Evolutionary conservation across 1,140 invertebrate species (phyloP).

Genomic region (Drosophila malerkotliana): DNA sequence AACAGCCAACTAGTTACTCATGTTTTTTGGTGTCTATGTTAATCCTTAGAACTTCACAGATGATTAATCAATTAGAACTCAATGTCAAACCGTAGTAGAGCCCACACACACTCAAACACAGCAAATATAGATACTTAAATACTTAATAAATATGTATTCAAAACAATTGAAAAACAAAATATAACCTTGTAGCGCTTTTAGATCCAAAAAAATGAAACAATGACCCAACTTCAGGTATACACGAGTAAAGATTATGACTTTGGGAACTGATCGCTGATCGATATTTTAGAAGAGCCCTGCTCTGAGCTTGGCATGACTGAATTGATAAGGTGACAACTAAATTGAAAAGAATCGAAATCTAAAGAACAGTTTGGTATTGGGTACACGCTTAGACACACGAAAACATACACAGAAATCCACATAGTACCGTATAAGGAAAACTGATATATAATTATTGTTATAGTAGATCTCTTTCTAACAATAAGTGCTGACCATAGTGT

Average conservation of each 20-base stretch:
- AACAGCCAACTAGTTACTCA: constrained; percentile 53
- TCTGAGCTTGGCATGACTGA: constrained; percentile 68
- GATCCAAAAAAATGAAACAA: constrained; percentile 36
- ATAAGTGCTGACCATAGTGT: constrained; percentile 38
- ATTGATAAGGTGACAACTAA: constrained; percentile 60
- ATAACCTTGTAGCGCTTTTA: constrained; percentile 57
- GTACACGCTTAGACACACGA: constrained; percentile 52
- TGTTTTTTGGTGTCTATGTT: constrained; percentile 80
- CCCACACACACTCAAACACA: constrained; percentile 37
- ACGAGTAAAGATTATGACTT: constrained; percentile 30
- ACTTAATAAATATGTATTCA: constrained; percentile 47
- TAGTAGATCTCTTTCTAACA: constrained; percentile 74
- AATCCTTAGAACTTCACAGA: constrained; percentile 70
- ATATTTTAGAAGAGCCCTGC: constrained; percentile 64
- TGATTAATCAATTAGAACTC: constrained; percentile 76
- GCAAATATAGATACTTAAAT: constrained; percentile 36
- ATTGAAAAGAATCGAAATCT: constrained; percentile 52
- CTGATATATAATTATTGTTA: constrained; percentile 72
- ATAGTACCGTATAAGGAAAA: constrained; percentile 20
- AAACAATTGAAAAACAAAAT: constrained; percentile 30
- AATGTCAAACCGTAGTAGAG: constrained; percentile 65
- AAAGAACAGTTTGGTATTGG: constrained; percentile 61
- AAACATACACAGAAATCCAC: constrained; percentile 14
- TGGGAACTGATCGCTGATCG: constrained; percentile 56
- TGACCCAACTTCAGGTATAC: constrained; percentile 42